A percentile compares a stretch with the other conserved stretches of the same genome.
Evolutionary conservation across 2,113 vertebrate genomes (phyloP).

Genomic region (Lycaon pictus): DNA sequence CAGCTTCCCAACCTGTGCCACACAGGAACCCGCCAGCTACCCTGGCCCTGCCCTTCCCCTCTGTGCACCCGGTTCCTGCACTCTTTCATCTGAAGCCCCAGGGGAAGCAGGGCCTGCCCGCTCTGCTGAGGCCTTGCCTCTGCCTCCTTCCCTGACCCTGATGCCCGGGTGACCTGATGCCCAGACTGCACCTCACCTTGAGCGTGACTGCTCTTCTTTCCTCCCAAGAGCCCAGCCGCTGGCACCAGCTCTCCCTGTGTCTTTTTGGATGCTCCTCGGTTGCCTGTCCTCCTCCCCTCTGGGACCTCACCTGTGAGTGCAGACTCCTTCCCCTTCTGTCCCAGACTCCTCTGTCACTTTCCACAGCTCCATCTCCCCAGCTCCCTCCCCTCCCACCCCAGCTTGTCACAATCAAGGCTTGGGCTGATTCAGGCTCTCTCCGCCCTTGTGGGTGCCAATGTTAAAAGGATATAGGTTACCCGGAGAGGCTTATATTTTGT

Average conservation of each 20-base stretch:
- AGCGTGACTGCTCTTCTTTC: neutral
- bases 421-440: neutral
- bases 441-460: neutral
- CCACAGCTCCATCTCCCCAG: neutral
- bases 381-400: neutral
- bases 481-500: neutral
- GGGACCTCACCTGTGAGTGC: neutral
- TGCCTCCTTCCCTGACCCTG: too few species aligned
- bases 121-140: neutral
- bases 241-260: too few species aligned
- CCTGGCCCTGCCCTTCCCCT: neutral
- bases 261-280: too few species aligned
- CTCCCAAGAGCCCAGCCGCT: accelerated
- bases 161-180: too few species aligned
- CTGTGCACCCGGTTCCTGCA: neutral
- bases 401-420: neutral
- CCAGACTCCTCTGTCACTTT: neutral
- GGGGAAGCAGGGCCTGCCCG: neutral
- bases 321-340: neutral
- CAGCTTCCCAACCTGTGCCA: neutral
- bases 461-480: neutral
- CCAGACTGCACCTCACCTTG: too few species aligned
- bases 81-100: neutral
- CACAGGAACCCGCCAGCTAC: neutral
- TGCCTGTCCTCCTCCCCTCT: neutral